These are phyloP conservation scores for Nomada lathburiana DNA, from an alignment of 2,888 invertebrate genomes.

Conservation along the genomic window DNA sequence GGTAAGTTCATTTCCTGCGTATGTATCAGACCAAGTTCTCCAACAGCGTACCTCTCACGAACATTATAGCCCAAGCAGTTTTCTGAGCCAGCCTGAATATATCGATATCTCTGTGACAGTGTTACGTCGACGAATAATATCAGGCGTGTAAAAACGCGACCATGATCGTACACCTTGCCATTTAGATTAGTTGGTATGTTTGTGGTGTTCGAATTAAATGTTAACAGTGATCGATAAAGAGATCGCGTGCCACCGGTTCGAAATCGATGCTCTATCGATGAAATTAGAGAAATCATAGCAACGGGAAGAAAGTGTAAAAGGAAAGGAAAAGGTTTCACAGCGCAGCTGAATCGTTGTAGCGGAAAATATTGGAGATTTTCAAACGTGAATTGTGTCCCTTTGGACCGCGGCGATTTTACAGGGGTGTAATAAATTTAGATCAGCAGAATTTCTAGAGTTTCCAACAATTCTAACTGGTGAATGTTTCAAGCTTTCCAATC, in stretches of 20 bases:
- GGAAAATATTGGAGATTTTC: not conserved
- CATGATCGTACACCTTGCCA: not conserved
- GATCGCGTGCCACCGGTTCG: slow-evolving; percentile 29
- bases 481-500: too few relatives aligned
- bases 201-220: not conserved
- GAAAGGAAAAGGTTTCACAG: not conserved
- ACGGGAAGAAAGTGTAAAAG: not conserved
- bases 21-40: not conserved
- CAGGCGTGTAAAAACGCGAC: slow-evolving; percentile 18
- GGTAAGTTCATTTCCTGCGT: slow-evolving; percentile 60
- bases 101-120: slow-evolving; percentile 17
- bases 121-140: slow-evolving; percentile 3
- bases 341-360: not conserved
- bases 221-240: not conserved
- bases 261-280: not conserved
- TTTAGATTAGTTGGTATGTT: not conserved
- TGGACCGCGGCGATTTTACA: too few relatives aligned
- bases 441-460: too few relatives aligned
- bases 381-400: too few relatives aligned
- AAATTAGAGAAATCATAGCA: slow-evolving; percentile 39
- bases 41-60: slow-evolving; percentile 11
- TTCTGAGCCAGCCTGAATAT: not conserved
- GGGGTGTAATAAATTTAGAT: too few relatives aligned
- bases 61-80: not conserved
- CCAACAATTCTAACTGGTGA: too few relatives aligned